Percentiles rank a stretch among this genome's conserved stretches.
phyloP scores from a whole-genome alignment of 2,113 vertebrate genomes.

The Suncus etruscus region DNA sequence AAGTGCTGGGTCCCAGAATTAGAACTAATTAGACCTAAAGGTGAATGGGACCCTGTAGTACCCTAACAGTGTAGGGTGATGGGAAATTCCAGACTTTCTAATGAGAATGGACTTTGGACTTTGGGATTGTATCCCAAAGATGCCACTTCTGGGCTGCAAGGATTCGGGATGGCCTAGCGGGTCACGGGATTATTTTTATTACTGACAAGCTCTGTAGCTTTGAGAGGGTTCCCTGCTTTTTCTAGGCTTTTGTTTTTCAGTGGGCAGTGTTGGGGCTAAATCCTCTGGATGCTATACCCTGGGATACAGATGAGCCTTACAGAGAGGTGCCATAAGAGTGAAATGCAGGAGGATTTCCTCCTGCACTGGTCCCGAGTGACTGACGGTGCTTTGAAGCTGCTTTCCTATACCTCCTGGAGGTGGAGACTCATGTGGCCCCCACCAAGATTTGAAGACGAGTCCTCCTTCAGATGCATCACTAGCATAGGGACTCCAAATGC shows the following conservation, averaged over 20 bases:
- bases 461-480: background rate
- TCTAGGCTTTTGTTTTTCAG: constrained; percentile 5
- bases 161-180: too few relatives aligned
- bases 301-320: background rate
- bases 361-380: background rate
- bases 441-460: background rate
- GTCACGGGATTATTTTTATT: too few relatives aligned
- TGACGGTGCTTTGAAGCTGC: background rate
- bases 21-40: too few relatives aligned
- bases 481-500: background rate
- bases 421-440: background rate
- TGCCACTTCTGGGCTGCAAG: too few relatives aligned
- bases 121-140: background rate
- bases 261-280: background rate
- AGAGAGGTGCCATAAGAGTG: fast-evolving
- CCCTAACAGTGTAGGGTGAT: background rate
- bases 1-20: background rate
- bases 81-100: background rate
- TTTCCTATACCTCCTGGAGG: too few relatives aligned
- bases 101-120: background rate
- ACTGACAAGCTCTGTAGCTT: background rate
- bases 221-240: background rate
- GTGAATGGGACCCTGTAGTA: too few relatives aligned
- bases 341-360: background rate
- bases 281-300: background rate